Percentiles rank a stretch among this genome's conserved stretches.
Evolutionary conservation across 2,113 vertebrate species (phyloP).

Genomic region (Cyprinodon tularosa): DNA sequence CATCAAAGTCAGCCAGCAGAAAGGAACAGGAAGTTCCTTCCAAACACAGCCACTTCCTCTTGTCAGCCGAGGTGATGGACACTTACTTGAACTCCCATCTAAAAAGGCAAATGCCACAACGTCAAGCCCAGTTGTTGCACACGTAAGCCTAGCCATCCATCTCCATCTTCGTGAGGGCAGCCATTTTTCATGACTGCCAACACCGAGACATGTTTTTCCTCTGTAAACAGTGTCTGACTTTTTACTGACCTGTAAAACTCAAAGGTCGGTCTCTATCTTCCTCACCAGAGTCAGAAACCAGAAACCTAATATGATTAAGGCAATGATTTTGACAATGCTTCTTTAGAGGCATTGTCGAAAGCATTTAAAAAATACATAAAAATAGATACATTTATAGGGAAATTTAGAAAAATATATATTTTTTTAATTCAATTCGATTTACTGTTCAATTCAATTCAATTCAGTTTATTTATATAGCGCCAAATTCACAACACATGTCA

Average conservation of each 20-base stretch:
- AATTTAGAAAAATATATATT: no score
- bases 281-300: conserved; percentile 9
- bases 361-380: no score
- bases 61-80: conserved; percentile 79
- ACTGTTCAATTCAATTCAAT: no score
- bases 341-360: no score
- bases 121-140: conserved; percentile 57
- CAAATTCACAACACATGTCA: no score
- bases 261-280: conserved; percentile 54
- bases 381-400: no score
- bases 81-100: conserved; percentile 75
- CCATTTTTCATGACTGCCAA: conserved; percentile 63
- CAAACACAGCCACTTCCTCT: conserved; percentile 78
- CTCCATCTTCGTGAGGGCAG: conserved; percentile 70
- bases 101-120: conserved; percentile 71
- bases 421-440: no score
- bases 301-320: no score
- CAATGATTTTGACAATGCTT: no score
- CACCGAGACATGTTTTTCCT: conserved; percentile 24
- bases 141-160: conserved; percentile 72
- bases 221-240: conserved; percentile 73
- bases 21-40: conserved; percentile 80
- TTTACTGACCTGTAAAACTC: conserved; percentile 63
- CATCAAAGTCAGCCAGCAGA: conserved; percentile 77
- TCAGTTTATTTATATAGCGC: no score